Evolutionary conservation across 2,888 invertebrate genomes (phyloP).

Genomic region (Notodonta ziczac): DNA sequence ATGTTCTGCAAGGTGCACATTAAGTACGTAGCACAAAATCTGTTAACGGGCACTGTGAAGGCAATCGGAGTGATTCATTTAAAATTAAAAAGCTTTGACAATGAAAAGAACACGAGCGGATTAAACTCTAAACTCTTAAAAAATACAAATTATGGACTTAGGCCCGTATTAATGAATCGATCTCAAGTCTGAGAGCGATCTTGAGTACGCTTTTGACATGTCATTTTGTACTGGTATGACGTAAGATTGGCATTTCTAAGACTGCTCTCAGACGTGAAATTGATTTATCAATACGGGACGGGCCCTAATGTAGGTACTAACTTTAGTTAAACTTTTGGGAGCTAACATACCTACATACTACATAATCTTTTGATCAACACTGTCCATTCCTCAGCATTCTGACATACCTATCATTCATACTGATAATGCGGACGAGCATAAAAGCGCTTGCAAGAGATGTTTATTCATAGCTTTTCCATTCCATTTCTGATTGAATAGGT

Average conservation of each 20-base stretch:
- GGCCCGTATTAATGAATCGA: too few relatives aligned
- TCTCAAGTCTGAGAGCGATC: too few relatives aligned
- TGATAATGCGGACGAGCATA: neutral
- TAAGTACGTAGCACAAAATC: neutral
- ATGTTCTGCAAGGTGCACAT: too few relatives aligned
- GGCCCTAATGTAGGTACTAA: too few relatives aligned
- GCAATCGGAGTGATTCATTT: neutral
- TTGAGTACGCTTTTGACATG: too few relatives aligned
- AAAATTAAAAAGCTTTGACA: neutral
- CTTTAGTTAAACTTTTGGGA: too few relatives aligned
- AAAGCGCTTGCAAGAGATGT: conserved; percentile 13
- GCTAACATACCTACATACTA: too few relatives aligned
- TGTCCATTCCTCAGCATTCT: neutral
- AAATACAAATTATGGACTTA: too few relatives aligned
- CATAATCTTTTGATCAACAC: neutral
- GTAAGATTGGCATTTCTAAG: too few relatives aligned
- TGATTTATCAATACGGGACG: too few relatives aligned
- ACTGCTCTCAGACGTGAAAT: too few relatives aligned
- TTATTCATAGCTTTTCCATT: conserved; percentile 28
- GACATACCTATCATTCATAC: neutral
- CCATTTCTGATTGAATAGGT: conserved; percentile 24
- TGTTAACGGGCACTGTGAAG: neutral
- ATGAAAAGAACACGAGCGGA: neutral
- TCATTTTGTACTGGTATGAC: too few relatives aligned
- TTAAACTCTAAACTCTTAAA: neutral